Evolutionary conservation across 2,113 vertebrate species (phyloP).

Genomic region (Passer montanus): DNA sequence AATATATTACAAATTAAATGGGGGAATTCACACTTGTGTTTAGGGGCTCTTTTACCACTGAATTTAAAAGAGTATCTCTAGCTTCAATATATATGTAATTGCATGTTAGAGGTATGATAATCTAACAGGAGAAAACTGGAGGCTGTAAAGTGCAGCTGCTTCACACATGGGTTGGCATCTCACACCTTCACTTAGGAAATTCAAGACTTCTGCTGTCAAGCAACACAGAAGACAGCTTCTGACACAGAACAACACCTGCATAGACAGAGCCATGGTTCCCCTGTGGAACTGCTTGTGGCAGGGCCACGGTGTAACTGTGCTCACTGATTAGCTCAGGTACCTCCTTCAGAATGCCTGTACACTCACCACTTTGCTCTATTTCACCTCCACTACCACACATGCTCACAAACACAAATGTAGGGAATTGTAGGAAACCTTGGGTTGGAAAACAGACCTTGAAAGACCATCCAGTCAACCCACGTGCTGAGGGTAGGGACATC

Average conservation of each 20-base stretch:
- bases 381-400: background rate
- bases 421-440: background rate
- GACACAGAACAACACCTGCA: background rate
- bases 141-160: background rate
- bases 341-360: background rate
- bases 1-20: conserved; percentile 65
- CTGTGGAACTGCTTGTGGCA: background rate
- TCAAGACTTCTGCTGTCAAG: background rate
- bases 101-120: conserved; percentile 21
- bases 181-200: background rate
- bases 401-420: background rate
- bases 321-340: background rate
- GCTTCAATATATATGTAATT: conserved; percentile 27
- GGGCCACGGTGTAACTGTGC: background rate
- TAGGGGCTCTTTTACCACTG: background rate
- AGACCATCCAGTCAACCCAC: background rate
- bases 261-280: background rate
- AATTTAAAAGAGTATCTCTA: conserved; percentile 20
- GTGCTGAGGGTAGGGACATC: background rate
- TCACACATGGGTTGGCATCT: background rate
- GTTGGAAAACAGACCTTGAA: background rate
- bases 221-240: background rate
- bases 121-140: background rate
- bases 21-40: conserved; percentile 4
- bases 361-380: background rate